Conservation (phyloP, 2,888 invertebrate genomes). For the Lumbricus terrestris region DNA sequence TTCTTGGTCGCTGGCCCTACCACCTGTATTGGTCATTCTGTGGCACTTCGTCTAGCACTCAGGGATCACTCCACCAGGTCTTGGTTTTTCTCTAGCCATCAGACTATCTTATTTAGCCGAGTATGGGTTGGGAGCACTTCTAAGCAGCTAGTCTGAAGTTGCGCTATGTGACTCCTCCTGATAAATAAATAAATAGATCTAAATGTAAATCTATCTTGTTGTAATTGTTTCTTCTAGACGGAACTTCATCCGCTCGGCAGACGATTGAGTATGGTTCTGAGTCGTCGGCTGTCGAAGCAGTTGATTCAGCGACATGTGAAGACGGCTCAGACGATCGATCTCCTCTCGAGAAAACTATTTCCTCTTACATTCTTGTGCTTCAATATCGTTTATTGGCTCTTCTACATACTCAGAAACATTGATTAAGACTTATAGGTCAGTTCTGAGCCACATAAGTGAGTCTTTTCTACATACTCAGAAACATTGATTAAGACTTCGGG, state of each 20-base stretch:
- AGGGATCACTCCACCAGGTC: too few relatives aligned
- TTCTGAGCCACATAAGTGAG: background rate
- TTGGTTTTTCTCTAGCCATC: too few relatives aligned
- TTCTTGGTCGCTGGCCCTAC: too few relatives aligned
- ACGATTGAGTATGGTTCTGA: background rate
- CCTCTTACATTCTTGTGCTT: slow-evolving; percentile 23
- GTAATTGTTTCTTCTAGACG: background rate
- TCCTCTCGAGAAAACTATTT: slow-evolving; percentile 23
- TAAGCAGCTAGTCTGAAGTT: too few relatives aligned
- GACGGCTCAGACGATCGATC: slow-evolving; percentile 23
- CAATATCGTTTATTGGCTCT: slow-evolving; percentile 29
- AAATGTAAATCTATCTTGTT: background rate
- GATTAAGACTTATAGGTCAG: background rate
- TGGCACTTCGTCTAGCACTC: too few relatives aligned
- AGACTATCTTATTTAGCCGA: too few relatives aligned
- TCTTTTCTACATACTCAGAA: background rate
- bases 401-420: slow-evolving; percentile 9
- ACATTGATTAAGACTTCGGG: background rate
- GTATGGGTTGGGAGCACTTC: too few relatives aligned
- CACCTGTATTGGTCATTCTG: too few relatives aligned
- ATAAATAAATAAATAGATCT: too few relatives aligned
- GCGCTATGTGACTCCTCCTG: too few relatives aligned
- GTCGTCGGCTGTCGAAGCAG: slow-evolving; percentile 5
- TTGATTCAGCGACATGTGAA: background rate
- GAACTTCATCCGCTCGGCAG: background rate